phyloP scores from a whole-genome alignment of 1,140 invertebrate genomes.

The Vanessa atalanta region DNA sequence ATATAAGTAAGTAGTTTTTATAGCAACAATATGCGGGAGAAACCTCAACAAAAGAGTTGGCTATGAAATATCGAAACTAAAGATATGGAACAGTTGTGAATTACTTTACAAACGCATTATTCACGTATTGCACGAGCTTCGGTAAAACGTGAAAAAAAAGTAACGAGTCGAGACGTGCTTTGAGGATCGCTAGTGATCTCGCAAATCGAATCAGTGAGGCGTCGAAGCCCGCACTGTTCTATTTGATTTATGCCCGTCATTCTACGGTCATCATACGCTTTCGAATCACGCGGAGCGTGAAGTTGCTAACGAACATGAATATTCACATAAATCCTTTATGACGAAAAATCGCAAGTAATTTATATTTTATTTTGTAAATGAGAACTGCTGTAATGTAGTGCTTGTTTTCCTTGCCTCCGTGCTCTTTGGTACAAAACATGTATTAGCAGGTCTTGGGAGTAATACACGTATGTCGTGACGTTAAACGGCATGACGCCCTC shows the following conservation, averaged over 20 bases:
- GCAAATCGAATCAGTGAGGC: constrained; percentile 16
- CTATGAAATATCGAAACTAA: too few relatives aligned
- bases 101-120: background rate
- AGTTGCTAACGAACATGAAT: constrained; percentile 27
- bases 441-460: too few relatives aligned
- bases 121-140: background rate
- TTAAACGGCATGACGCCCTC: too few relatives aligned
- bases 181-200: constrained; percentile 7
- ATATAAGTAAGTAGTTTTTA: too few relatives aligned
- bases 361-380: background rate
- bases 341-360: background rate
- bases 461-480: too few relatives aligned
- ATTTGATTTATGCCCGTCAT: constrained; percentile 31
- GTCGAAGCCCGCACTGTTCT: constrained; percentile 5
- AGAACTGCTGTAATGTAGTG: background rate
- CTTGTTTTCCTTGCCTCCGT: too few relatives aligned
- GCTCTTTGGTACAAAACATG: background rate
- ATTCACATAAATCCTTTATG: background rate
- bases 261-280: constrained; percentile 24
- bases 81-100: background rate
- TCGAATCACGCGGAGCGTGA: constrained; percentile 20
- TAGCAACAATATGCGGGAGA: too few relatives aligned
- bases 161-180: background rate
- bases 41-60: too few relatives aligned
- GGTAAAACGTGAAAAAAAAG: background rate